phyloP scores from a whole-genome alignment of 2,797 vertebrate genomes.

The Carduelis carduelis region DNA sequence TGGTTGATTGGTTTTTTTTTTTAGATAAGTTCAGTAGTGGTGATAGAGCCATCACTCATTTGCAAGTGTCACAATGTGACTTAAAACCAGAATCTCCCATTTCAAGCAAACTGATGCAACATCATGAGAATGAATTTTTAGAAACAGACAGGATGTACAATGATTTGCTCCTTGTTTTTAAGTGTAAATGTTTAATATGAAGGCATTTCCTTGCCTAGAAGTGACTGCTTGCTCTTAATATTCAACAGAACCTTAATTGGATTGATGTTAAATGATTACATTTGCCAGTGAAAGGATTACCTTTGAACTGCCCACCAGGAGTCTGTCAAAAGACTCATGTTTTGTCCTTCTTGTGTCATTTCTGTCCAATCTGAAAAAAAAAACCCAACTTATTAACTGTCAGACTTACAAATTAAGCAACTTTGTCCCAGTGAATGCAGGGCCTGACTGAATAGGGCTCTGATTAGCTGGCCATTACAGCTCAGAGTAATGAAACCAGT shows the following conservation, averaged over 20 bases:
- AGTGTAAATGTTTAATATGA: neutral
- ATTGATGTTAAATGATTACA: slow-evolving; percentile 1
- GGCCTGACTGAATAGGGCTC: neutral
- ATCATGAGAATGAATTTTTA: neutral
- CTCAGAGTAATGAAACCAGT: neutral
- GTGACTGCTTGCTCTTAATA: neutral
- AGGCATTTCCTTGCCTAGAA: neutral
- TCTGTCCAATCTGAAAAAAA: neutral
- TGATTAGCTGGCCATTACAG: neutral
- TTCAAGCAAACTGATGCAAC: neutral
- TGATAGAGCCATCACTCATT: neutral
- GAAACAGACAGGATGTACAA: neutral
- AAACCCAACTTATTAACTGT: neutral
- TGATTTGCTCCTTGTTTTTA: neutral
- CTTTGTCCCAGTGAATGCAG: neutral
- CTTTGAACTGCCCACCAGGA: neutral
- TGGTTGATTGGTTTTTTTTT: too few relatives aligned
- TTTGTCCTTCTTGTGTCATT: slow-evolving; percentile 8
- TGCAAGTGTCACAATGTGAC: neutral
- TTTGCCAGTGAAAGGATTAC: neutral
- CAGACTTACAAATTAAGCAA: slow-evolving; percentile 7
- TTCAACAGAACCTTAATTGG: neutral
- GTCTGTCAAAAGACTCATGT: neutral
- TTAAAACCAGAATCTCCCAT: neutral
- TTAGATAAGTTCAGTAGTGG: neutral